Evolutionary conservation across 2,888 invertebrate species (phyloP).

Genomic region (Microplitis deprimator): DNA sequence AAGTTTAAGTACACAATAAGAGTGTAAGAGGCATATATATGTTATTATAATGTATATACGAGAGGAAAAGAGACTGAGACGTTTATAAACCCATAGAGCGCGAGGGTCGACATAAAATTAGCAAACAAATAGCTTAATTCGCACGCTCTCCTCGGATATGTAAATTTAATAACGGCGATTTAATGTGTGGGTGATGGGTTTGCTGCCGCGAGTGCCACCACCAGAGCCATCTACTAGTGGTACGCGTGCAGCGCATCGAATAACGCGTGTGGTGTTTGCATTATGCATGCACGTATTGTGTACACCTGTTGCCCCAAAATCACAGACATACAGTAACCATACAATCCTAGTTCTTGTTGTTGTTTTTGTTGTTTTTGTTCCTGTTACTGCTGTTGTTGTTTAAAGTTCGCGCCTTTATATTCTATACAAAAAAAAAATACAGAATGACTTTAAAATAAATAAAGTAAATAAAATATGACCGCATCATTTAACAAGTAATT

Average conservation of each 20-base stretch:
- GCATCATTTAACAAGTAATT: not conserved
- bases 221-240: constrained; percentile 10
- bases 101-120: constrained; percentile 50
- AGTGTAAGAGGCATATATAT: constrained; percentile 8
- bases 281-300: constrained; percentile 52
- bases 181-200: constrained; percentile 38
- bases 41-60: constrained; percentile 3
- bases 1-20: not conserved
- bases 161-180: constrained; percentile 62
- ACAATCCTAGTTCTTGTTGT: not conserved
- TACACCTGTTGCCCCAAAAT: constrained; percentile 69
- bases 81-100: constrained; percentile 33
- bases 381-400: not conserved
- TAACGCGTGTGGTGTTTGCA: constrained; percentile 35
- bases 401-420: not conserved
- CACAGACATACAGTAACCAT: constrained; percentile 49
- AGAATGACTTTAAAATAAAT: not conserved
- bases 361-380: constrained; percentile 13
- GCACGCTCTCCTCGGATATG: constrained; percentile 55
- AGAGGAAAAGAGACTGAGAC: not conserved
- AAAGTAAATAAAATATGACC: not conserved
- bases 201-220: constrained; percentile 18
- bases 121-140: constrained; percentile 53
- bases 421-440: constrained; percentile 19
- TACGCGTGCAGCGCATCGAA: constrained; percentile 30